Evolutionary conservation across 2,113 vertebrate genomes (phyloP).

Genomic region (Empidonax alnorum): DNA sequence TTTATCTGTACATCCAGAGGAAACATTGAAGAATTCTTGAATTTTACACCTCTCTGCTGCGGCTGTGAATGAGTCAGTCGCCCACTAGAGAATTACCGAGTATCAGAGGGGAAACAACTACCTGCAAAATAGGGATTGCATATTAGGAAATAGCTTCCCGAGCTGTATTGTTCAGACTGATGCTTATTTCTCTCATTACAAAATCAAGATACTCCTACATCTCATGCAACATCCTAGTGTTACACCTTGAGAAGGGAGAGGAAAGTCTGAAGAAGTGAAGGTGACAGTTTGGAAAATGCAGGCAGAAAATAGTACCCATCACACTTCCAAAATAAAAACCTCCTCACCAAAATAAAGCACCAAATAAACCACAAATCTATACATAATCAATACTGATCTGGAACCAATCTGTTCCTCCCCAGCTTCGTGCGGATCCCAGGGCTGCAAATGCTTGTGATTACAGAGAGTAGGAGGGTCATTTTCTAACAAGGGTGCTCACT

Average conservation of each 20-base stretch:
- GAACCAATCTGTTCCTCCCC: conserved; percentile 9
- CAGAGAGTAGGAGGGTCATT: conserved; percentile 53
- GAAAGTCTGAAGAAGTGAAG: not conserved
- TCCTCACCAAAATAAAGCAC: not conserved
- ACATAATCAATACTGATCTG: conserved; percentile 30
- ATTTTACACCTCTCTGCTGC: not conserved
- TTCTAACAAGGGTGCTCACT: conserved; percentile 64
- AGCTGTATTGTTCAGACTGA: not conserved
- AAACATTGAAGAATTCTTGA: not conserved
- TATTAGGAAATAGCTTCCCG: not conserved
- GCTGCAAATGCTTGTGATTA: conserved; percentile 51
- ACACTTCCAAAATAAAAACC: not conserved
- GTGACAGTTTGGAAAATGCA: not conserved
- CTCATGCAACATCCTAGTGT: not conserved
- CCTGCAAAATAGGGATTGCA: not conserved
- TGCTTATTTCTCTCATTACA: not conserved
- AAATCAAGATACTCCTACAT: not conserved
- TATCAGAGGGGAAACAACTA: not conserved
- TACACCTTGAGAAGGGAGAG: not conserved
- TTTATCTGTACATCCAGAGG: not conserved
- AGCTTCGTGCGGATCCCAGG: not conserved
- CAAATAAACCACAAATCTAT: conserved; percentile 3
- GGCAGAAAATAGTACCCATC: not conserved
- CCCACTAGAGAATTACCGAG: not conserved
- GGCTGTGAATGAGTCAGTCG: not conserved